phyloP scores from a whole-genome alignment of 2,113 vertebrate species.

The Narcine bancroftii region DNA sequence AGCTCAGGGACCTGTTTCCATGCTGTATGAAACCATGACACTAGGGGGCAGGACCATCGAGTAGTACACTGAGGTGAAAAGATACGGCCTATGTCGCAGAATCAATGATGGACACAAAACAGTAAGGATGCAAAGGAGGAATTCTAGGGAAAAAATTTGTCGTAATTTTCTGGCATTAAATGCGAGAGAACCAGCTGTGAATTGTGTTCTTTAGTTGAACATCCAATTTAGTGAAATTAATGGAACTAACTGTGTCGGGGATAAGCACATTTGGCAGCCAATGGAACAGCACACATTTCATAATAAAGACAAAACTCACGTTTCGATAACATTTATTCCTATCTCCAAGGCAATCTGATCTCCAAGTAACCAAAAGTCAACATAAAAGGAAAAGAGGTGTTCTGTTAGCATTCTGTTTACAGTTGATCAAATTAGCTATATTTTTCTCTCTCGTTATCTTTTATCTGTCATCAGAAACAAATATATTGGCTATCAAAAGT shows the following conservation, averaged over 20 bases:
- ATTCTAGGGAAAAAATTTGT: not conserved
- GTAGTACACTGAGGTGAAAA: not conserved
- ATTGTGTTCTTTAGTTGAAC: too few species aligned
- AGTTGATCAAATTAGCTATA: not conserved
- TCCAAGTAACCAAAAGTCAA: not conserved
- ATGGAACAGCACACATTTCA: too few species aligned
- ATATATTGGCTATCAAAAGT: not conserved
- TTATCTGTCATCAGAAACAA: not conserved
- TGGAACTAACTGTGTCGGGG: too few species aligned
- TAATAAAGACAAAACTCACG: too few species aligned
- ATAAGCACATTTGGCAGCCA: too few species aligned
- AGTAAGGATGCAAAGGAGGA: not conserved
- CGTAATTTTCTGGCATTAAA: too few species aligned
- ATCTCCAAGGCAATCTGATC: not conserved
- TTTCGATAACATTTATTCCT: too few species aligned
- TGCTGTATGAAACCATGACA: too few species aligned
- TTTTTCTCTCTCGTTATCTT: not conserved
- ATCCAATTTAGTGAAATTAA: too few species aligned
- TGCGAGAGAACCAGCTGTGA: too few species aligned
- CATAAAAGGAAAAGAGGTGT: not conserved
- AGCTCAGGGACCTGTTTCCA: too few species aligned
- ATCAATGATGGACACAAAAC: not conserved
- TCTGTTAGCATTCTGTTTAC: not conserved
- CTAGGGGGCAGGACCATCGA: too few species aligned
- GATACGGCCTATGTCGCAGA: not conserved